Conservation (phyloP, 2,797 vertebrate species). For the Mergus octosetaceus region DNA sequence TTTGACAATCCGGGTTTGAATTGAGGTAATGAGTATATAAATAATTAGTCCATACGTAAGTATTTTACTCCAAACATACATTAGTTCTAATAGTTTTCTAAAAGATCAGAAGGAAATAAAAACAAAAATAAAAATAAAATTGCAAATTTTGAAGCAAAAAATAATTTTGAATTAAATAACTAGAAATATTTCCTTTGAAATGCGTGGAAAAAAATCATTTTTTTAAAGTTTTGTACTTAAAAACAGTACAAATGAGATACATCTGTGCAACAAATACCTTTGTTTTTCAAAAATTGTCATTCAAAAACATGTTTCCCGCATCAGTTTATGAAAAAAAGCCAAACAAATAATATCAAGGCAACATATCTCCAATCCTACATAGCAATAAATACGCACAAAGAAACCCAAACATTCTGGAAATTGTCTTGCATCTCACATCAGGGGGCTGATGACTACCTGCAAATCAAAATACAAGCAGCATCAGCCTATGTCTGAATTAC, state of each 20-base stretch:
- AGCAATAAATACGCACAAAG: not conserved
- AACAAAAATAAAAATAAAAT: not conserved
- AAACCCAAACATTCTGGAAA: not conserved
- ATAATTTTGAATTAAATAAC: not conserved
- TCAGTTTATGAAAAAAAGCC: not conserved
- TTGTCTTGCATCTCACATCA: not conserved
- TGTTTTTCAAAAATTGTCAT: not conserved
- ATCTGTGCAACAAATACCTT: rapidly evolving
- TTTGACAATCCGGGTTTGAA: not conserved
- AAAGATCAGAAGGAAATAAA: not conserved
- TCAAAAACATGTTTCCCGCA: not conserved
- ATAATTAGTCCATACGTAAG: not conserved
- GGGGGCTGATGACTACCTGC: not conserved
- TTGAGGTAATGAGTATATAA: not conserved
- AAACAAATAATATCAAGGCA: not conserved
- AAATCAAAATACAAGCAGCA: not conserved
- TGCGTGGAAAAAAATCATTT: not conserved
- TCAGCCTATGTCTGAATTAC: not conserved
- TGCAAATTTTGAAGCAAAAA: not conserved
- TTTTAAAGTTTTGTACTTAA: not conserved
- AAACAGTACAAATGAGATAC: not conserved
- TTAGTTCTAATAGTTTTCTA: not conserved
- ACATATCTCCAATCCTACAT: not conserved
- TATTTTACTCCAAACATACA: not conserved
- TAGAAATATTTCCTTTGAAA: not conserved